Evolutionary conservation across 2,797 vertebrate genomes (phyloP).

Genomic region (Thaleichthys pacificus): DNA sequence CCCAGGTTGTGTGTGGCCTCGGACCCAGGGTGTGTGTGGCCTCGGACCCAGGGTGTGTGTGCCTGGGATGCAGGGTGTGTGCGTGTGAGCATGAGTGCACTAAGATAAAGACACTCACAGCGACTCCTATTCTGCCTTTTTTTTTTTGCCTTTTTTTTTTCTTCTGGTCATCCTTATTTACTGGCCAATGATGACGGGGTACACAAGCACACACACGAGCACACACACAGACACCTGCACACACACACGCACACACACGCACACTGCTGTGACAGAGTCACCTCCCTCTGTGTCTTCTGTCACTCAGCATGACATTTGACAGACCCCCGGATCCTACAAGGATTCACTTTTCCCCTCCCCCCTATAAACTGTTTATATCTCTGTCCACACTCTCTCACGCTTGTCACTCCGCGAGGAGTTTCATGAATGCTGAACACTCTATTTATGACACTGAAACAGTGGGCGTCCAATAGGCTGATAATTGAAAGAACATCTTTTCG

Average conservation of each 20-base stretch:
- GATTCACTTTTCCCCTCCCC: too few species aligned
- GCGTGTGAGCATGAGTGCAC: not conserved
- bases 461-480: too few species aligned
- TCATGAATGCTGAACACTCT: too few species aligned
- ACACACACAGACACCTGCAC: not conserved
- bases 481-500: too few species aligned
- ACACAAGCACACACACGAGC: not conserved
- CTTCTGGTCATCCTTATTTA: not conserved
- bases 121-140: not conserved
- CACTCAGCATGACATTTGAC: not conserved
- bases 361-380: too few species aligned
- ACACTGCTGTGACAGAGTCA: not conserved
- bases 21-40: not conserved
- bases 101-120: not conserved
- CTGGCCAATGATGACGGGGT: not conserved
- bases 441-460: too few species aligned
- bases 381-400: too few species aligned
- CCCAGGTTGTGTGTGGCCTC: not conserved
- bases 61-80: not conserved
- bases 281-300: not conserved
- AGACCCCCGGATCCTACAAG: not conserved
- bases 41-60: not conserved
- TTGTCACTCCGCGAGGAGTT: too few species aligned
- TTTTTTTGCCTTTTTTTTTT: not conserved
- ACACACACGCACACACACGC: not conserved